These are phyloP conservation scores for Mechanitis messenoides DNA, from an alignment of 2,888 invertebrate species.

Conservation along the genomic window DNA sequence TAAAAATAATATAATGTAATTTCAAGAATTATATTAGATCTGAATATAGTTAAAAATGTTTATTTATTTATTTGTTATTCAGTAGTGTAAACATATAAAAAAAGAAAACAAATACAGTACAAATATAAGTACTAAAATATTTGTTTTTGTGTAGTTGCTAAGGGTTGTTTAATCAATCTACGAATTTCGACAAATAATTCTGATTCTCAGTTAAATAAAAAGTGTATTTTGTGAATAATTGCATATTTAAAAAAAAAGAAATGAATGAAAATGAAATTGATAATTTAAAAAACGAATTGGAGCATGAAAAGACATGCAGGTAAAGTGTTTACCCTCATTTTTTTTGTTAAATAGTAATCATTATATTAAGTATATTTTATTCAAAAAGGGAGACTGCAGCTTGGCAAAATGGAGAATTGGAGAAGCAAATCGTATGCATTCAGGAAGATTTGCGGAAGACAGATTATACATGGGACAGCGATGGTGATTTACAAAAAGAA, in stretches of 20 bases:
- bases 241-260: conserved; percentile 19
- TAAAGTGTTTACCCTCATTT: conserved; percentile 29
- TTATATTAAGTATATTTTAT: background rate
- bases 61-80: too few relatives aligned
- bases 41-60: too few relatives aligned
- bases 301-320: conserved; percentile 70
- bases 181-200: conserved; percentile 9
- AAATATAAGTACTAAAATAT: background rate
- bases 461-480: conserved; percentile 65
- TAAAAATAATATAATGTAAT: too few relatives aligned
- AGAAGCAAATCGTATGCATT: conserved; percentile 62
- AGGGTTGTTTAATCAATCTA: conserved; percentile 33
- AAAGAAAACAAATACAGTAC: too few relatives aligned
- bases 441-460: conserved; percentile 64
- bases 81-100: too few relatives aligned
- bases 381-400: conserved; percentile 59
- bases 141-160: conserved; percentile 27
- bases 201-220: background rate
- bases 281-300: conserved; percentile 62
- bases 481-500: conserved; percentile 59
- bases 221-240: background rate
- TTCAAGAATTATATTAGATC: too few relatives aligned
- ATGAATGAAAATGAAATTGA: conserved; percentile 71
- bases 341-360: background rate
- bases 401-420: conserved; percentile 68